Conservation (phyloP, 2,797 vertebrate genomes). For the Schizopygopsis pylzovi region DNA sequence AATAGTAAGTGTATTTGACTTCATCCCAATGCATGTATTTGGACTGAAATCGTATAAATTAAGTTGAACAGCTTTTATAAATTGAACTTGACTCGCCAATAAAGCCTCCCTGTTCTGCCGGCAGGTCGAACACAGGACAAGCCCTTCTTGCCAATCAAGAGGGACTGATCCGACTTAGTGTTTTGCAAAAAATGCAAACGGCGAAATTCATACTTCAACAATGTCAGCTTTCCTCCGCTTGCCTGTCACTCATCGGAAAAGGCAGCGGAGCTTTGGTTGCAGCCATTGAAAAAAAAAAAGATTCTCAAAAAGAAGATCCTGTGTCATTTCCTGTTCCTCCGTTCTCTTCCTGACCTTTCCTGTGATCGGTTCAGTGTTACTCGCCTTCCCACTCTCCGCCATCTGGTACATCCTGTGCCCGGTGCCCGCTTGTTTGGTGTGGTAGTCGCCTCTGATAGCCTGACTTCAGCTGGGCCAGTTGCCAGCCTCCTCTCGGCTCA, state of each 20-base stretch:
- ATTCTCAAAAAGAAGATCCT: constrained; percentile 67
- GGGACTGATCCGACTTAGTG: constrained; percentile 70
- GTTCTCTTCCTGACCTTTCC: constrained; percentile 78
- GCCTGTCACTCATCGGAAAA: constrained; percentile 69
- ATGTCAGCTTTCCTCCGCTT: constrained; percentile 76
- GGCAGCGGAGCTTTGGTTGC: constrained; percentile 60
- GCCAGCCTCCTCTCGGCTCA: constrained; percentile 69
- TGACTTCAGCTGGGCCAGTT: constrained; percentile 59
- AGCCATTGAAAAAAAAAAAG: constrained; percentile 34
- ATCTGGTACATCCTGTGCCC: constrained; percentile 38
- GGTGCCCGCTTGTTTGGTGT: constrained; percentile 52
- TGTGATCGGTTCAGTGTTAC: constrained; percentile 69
- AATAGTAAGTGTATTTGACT: constrained; percentile 1
- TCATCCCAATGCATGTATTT: constrained; percentile 29
- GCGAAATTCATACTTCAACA: constrained; percentile 78
- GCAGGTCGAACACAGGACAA: constrained; percentile 70
- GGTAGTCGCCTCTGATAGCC: constrained; percentile 19
- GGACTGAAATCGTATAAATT: constrained; percentile 59
- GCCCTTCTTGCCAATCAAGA: constrained; percentile 68
- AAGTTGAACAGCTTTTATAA: constrained; percentile 68
- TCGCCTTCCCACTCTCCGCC: constrained; percentile 61
- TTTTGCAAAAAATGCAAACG: constrained; percentile 76
- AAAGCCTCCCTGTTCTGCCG: constrained; percentile 63
- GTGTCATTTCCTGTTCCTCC: constrained; percentile 80
- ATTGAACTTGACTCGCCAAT: constrained; percentile 75